Evolutionary conservation across 1,140 invertebrate species (phyloP).

Genomic region (Hylaeus volcanicus): DNA sequence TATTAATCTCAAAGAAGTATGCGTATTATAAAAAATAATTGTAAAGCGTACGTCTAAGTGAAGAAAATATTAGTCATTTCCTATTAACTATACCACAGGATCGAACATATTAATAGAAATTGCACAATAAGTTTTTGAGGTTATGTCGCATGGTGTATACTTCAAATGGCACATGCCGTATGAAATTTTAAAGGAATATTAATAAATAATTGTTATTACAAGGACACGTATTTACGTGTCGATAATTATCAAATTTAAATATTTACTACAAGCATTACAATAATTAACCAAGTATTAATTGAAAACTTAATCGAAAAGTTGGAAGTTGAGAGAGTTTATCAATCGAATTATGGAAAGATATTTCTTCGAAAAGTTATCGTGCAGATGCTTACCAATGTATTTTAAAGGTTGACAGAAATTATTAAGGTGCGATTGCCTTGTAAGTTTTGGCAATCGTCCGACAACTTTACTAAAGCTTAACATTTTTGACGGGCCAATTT

Average conservation of each 20-base stretch:
- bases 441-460: conserved; percentile 51
- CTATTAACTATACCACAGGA: neutral
- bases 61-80: neutral
- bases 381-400: conserved; percentile 38
- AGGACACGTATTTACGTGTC: neutral
- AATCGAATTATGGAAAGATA: neutral
- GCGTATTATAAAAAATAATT: neutral
- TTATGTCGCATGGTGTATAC: conserved; percentile 39
- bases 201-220: neutral
- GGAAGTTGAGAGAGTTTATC: conserved; percentile 16
- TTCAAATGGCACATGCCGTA: neutral
- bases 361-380: neutral
- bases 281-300: neutral
- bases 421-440: conserved; percentile 41
- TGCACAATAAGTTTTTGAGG: neutral
- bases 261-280: neutral
- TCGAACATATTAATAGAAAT: neutral
- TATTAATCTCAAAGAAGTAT: neutral
- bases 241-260: neutral
- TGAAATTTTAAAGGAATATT: conserved; percentile 20
- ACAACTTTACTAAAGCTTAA: conserved; percentile 52
- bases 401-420: conserved; percentile 48
- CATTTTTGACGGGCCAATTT: conserved; percentile 57
- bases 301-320: neutral
- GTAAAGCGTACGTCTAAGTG: neutral